These are phyloP conservation scores for Pseudomugil tenellus DNA, from an alignment of 2,797 vertebrate species.

Conservation along the genomic window DNA sequence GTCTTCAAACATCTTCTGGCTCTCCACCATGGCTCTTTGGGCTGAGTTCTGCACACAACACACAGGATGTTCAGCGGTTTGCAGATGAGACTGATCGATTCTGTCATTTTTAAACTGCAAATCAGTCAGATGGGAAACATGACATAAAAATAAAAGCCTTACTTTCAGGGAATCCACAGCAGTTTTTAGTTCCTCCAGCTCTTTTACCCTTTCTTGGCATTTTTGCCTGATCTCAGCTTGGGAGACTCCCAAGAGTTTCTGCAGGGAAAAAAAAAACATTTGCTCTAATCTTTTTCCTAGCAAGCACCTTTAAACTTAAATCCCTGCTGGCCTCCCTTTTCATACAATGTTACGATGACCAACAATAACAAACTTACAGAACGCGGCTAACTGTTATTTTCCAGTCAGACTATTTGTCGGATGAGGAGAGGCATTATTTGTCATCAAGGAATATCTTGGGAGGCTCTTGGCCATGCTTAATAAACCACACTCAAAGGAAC, in stretches of 20 bases:
- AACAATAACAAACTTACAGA: constrained; percentile 5
- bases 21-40: constrained; percentile 86
- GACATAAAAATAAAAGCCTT: neutral
- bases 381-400: constrained; percentile 22
- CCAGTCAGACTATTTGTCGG: constrained; percentile 34
- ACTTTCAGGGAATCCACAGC: constrained; percentile 86
- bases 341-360: constrained; percentile 3
- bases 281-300: constrained; percentile 19
- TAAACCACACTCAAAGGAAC: constrained; percentile 62
- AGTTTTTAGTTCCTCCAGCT: constrained; percentile 85
- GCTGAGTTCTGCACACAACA: constrained; percentile 78
- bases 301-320: constrained; percentile 10
- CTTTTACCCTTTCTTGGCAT: constrained; percentile 86
- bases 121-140: neutral
- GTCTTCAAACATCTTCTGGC: constrained; percentile 87
- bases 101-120: too few species aligned
- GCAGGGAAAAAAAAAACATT: constrained; percentile 26
- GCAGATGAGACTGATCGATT: neutral
- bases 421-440: constrained; percentile 57
- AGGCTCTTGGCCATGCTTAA: constrained; percentile 58
- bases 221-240: constrained; percentile 86
- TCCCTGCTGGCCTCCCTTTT: neutral
- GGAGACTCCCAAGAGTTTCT: constrained; percentile 87
- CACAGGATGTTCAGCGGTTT: constrained; percentile 18
- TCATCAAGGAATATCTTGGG: constrained; percentile 57